A percentile compares a stretch with the other conserved stretches of the same genome.
phyloP scores from a whole-genome alignment of 2,888 invertebrate genomes.

The Athetis lepigone region DNA sequence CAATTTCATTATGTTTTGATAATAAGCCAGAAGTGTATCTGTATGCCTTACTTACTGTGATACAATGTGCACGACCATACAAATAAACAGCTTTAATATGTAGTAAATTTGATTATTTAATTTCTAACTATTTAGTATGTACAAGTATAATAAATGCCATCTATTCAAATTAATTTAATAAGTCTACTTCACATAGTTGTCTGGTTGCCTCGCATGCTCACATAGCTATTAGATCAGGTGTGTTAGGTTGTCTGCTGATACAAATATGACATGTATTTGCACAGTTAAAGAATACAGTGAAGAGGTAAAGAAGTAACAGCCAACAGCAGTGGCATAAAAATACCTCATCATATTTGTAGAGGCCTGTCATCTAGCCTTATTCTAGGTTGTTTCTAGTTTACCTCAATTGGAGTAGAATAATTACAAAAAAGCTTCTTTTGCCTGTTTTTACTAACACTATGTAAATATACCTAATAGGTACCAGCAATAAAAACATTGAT shows the following conservation, averaged over 20 bases:
- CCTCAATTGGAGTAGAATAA: no score
- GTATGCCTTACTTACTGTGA: constrained; percentile 38
- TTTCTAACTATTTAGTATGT: constrained; percentile 56
- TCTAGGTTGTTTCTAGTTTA: no score
- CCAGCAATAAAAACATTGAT: no score
- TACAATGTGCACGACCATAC: constrained; percentile 55
- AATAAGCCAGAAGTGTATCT: constrained; percentile 37
- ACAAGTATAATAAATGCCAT: constrained; percentile 74
- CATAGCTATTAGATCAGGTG: not conserved
- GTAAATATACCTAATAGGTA: no score
- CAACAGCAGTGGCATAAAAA: no score
- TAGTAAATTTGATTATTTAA: constrained; percentile 46
- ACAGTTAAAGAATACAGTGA: not conserved
- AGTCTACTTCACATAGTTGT: constrained; percentile 26
- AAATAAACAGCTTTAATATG: constrained; percentile 53
- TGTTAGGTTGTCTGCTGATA: not conserved
- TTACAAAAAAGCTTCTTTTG: no score
- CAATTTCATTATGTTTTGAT: constrained; percentile 9
- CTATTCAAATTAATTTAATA: constrained; percentile 53
- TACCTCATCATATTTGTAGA: no score
- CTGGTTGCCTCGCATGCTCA: not conserved
- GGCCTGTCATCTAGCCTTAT: no score
- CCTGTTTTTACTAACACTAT: no score
- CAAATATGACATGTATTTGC: constrained; percentile 2
- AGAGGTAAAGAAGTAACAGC: no score